These are phyloP conservation scores for Alethe diademata DNA, from an alignment of 2,113 vertebrate genomes.

Conservation along the genomic window DNA sequence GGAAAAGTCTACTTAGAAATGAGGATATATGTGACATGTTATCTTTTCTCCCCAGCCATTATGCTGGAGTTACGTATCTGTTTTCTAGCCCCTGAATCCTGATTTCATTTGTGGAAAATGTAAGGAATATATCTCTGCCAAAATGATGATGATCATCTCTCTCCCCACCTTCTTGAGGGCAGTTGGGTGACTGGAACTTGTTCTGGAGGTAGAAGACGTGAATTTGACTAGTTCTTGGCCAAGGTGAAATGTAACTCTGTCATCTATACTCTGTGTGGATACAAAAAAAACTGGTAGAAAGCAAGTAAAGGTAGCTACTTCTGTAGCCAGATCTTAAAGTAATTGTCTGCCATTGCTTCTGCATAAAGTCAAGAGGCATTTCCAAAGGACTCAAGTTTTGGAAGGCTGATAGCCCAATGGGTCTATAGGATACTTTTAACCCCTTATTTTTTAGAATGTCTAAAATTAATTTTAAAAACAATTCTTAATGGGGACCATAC, in stretches of 20 bases:
- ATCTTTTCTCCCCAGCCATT: background rate
- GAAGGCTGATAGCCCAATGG: background rate
- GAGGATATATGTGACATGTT: background rate
- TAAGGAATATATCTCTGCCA: background rate
- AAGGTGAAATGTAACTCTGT: background rate
- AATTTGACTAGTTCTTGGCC: background rate
- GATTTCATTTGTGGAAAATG: background rate
- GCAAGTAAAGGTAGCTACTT: background rate
- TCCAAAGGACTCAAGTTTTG: background rate
- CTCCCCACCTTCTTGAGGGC: background rate
- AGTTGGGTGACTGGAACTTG: background rate
- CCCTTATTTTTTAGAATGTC: background rate
- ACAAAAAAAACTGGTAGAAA: background rate
- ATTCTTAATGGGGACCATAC: background rate
- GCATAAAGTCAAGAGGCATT: background rate
- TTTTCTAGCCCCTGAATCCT: background rate
- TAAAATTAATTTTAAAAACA: background rate
- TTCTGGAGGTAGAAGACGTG: background rate
- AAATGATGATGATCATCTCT: background rate
- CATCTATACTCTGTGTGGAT: background rate
- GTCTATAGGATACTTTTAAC: background rate
- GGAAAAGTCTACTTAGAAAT: background rate
- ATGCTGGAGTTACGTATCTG: background rate
- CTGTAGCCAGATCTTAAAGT: background rate
- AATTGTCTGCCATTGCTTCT: background rate